Evolutionary conservation across 2,888 invertebrate species (phyloP).

Genomic region (Dasypogon diadema): DNA sequence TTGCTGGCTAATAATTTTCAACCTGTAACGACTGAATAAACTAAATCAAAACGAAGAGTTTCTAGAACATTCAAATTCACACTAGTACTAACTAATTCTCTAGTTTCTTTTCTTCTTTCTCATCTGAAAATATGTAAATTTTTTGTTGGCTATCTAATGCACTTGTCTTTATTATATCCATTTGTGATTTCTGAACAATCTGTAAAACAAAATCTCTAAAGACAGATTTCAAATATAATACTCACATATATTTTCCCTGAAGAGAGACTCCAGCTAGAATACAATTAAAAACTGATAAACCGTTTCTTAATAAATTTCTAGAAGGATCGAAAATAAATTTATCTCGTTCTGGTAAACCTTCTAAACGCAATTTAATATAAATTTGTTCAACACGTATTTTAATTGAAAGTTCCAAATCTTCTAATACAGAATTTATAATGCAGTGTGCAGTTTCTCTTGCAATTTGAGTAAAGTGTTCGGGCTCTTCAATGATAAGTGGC

Average conservation of each 20-base stretch:
- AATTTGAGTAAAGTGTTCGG: slow-evolving; percentile 30
- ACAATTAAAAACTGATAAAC: slow-evolving; percentile 61
- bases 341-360: slow-evolving; percentile 2
- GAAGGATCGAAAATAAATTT: slow-evolving; percentile 44
- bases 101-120: no score
- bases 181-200: no score
- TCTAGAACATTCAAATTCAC: no score
- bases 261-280: slow-evolving; percentile 63
- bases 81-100: no score
- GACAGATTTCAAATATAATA: no score
- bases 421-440: not conserved
- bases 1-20: no score
- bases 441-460: slow-evolving; percentile 6
- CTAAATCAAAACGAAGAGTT: no score
- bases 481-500: slow-evolving; percentile 31
- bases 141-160: no score
- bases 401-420: not conserved
- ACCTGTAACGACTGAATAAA: no score
- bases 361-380: slow-evolving; percentile 48
- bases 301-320: slow-evolving; percentile 53
- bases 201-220: no score
- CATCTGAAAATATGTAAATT: no score
- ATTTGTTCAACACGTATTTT: slow-evolving; percentile 41
- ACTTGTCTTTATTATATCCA: no score
- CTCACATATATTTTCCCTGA: slow-evolving; percentile 62